A percentile compares a stretch with the other conserved stretches of the same genome.
These are phyloP conservation scores for Crotalus helleri DNA, from an alignment of 2,113 vertebrate genomes.

Conservation along the genomic window DNA sequence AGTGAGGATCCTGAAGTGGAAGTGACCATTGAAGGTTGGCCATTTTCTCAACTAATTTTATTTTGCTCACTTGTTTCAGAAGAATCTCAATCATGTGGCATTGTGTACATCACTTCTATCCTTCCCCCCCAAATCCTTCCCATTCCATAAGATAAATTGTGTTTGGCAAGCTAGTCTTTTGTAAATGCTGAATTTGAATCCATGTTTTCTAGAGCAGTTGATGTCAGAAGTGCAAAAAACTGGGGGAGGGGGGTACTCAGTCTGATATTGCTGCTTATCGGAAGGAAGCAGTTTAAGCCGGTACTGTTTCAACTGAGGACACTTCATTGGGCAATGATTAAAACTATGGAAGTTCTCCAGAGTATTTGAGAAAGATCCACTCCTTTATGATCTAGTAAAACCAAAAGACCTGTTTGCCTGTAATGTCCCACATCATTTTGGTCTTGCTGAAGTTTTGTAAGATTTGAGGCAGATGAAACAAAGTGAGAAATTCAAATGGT, in stretches of 20 bases:
- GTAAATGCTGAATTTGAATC: not conserved
- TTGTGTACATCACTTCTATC: constrained; percentile 9
- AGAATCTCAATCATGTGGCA: constrained; percentile 41
- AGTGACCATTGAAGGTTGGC: constrained; percentile 77
- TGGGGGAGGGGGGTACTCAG: not conserved
- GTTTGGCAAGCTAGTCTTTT: not conserved
- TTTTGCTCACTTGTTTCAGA: constrained; percentile 37
- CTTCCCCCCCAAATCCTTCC: not conserved
- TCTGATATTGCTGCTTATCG: not conserved
- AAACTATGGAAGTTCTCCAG: not conserved
- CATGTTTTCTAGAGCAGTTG: not conserved
- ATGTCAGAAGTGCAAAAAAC: not conserved
- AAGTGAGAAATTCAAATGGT: not conserved
- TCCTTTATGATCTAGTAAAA: not conserved
- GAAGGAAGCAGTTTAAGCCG: not conserved
- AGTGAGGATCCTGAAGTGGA: constrained; percentile 78
- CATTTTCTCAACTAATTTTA: constrained; percentile 47
- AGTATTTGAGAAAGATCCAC: not conserved
- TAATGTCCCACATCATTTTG: not conserved
- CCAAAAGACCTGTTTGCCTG: not conserved
- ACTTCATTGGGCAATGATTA: not conserved
- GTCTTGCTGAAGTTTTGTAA: not conserved
- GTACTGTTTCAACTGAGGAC: not conserved
- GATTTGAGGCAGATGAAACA: not conserved
- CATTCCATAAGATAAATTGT: not conserved